phyloP scores from a whole-genome alignment of 1,140 invertebrate species.

The Gyrodactylus bullatarudis region DNA sequence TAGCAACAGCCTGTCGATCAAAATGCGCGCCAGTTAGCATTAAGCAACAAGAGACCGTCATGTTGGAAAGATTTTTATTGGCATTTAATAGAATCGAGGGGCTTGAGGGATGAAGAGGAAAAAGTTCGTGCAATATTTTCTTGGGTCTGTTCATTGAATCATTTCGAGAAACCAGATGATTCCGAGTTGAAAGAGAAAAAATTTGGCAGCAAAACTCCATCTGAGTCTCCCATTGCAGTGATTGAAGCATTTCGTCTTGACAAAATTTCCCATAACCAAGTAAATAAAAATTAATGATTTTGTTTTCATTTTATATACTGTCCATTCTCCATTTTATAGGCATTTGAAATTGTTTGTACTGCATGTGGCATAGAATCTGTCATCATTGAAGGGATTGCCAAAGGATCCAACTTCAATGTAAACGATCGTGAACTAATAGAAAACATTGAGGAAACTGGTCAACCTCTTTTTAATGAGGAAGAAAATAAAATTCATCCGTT shows the following conservation, averaged over 20 bases:
- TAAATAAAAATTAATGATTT: neutral
- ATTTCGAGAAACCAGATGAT: neutral
- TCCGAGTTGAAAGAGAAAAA: neutral
- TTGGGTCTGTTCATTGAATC: neutral
- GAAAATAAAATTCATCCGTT: neutral
- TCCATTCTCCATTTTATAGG: too few relatives aligned
- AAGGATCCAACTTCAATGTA: neutral
- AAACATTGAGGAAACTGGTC: neutral
- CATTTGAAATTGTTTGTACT: neutral
- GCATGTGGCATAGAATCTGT: neutral
- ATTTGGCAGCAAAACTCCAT: too few relatives aligned
- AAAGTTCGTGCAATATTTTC: neutral
- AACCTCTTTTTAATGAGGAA: neutral
- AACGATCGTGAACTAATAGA: neutral
- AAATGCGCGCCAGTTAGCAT: neutral
- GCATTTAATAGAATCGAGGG: neutral
- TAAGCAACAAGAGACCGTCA: neutral
- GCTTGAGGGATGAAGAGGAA: neutral
- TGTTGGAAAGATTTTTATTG: neutral
- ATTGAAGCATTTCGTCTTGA: neutral
- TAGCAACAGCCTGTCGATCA: neutral
- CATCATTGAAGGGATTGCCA: neutral
- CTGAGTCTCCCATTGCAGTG: neutral
- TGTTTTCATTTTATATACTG: too few relatives aligned
- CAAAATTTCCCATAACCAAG: neutral